Percentiles rank a stretch among this genome's conserved stretches.
phyloP scores from a whole-genome alignment of 2,888 invertebrate species.

The Maniola hyperantus region DNA sequence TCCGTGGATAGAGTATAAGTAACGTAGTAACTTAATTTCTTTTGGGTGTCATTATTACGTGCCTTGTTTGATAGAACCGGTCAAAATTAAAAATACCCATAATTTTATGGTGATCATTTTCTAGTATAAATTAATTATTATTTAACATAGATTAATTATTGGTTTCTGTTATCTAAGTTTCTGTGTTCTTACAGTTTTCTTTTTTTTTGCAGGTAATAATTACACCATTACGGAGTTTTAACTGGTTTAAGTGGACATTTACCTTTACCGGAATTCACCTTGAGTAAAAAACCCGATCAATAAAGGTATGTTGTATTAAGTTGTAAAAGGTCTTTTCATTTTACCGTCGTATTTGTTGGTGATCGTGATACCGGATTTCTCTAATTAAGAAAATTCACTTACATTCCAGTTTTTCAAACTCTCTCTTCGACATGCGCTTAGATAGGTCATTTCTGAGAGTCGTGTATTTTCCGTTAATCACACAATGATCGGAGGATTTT shows the following conservation, averaged over 20 bases:
- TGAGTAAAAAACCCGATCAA: background rate
- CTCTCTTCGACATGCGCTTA: too few species aligned
- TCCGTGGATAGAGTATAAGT: too few species aligned
- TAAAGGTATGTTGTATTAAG: background rate
- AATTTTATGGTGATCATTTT: background rate
- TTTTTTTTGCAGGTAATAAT: constrained; percentile 20
- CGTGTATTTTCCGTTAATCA: too few species aligned
- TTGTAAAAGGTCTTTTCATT: background rate
- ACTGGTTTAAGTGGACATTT: background rate
- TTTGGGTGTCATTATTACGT: too few species aligned
- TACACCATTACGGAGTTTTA: background rate
- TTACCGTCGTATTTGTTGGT: background rate
- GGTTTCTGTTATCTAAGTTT: background rate
- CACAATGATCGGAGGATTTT: too few species aligned
- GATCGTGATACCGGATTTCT: background rate
- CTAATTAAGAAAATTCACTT: background rate
- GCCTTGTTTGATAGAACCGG: background rate
- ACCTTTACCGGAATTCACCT: constrained; percentile 8
- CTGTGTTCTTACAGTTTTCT: background rate
- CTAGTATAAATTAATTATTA: background rate
- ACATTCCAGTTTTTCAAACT: too few species aligned
- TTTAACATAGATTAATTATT: too few species aligned
- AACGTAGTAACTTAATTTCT: too few species aligned
- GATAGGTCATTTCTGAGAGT: too few species aligned
- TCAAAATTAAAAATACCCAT: background rate